A percentile compares a stretch with the other conserved stretches of the same genome.
Evolutionary conservation across 1,140 invertebrate species (phyloP).

Genomic region (Cherax quadricarinatus): DNA sequence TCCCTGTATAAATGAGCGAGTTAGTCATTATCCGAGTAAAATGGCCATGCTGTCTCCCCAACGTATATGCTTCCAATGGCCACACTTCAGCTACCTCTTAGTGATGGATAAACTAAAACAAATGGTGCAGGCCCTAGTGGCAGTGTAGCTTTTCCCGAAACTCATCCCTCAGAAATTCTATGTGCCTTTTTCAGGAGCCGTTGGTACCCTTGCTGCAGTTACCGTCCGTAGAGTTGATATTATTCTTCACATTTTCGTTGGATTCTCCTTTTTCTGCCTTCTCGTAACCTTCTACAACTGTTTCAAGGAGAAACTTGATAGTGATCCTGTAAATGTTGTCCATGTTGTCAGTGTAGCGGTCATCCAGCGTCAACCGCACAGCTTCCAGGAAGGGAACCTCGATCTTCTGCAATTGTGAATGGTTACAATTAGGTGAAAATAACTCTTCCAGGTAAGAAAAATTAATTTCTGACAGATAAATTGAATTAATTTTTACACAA

Average conservation of each 20-base stretch:
- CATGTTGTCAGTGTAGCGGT: slow-evolving; percentile 93
- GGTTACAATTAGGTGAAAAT: too few species aligned
- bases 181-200: slow-evolving; percentile 27
- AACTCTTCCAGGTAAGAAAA: too few species aligned
- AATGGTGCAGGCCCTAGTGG: neutral
- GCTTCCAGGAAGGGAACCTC: slow-evolving; percentile 92
- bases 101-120: neutral
- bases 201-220: slow-evolving; percentile 25
- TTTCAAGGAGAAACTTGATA: slow-evolving; percentile 93
- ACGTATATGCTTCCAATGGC: too few species aligned
- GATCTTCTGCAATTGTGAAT: slow-evolving; percentile 85
- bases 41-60: too few species aligned
- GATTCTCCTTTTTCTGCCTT: slow-evolving; percentile 76
- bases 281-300: slow-evolving; percentile 88
- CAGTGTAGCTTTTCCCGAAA: neutral
- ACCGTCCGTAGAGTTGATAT: neutral
- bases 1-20: too few species aligned
- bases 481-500: too few species aligned
- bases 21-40: neutral
- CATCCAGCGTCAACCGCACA: slow-evolving; percentile 88
- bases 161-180: neutral
- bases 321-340: slow-evolving; percentile 93
- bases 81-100: neutral
- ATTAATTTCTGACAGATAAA: too few species aligned
- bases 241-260: slow-evolving; percentile 66